These are phyloP conservation scores for Phaetusa simplex DNA, from an alignment of 2,113 vertebrate species.

Conservation along the genomic window DNA sequence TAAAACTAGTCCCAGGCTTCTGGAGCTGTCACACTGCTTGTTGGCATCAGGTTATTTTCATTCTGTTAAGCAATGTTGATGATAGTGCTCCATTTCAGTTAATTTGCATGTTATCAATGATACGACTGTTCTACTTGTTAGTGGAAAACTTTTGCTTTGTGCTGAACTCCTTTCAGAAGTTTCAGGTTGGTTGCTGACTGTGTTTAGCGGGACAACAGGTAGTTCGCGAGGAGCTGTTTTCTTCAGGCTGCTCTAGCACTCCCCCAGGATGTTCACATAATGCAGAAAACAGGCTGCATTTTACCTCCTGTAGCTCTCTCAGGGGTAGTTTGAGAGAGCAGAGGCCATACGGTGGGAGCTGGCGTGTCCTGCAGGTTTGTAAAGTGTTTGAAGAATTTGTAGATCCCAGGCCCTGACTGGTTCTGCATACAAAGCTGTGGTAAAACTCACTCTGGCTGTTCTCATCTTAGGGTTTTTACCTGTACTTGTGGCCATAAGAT, in stretches of 20 bases:
- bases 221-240: rapidly evolving
- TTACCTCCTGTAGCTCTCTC: not conserved
- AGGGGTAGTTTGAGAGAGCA: not conserved
- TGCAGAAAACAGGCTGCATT: not conserved
- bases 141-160: not conserved
- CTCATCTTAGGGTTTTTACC: not conserved
- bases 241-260: not conserved
- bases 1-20: not conserved
- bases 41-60: not conserved
- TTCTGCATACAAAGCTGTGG: not conserved
- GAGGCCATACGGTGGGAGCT: not conserved
- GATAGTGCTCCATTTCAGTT: not conserved
- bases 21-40: not conserved
- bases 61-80: not conserved
- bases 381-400: not conserved
- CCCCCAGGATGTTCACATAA: not conserved
- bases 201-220: not conserved
- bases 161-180: not conserved
- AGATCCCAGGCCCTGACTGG: rapidly evolving
- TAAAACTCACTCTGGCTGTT: not conserved
- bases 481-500: not conserved
- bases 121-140: not conserved
- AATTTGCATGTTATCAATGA: not conserved
- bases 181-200: not conserved
- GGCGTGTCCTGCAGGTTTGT: not conserved